These are phyloP conservation scores for Zosterops japonicus DNA, from an alignment of 2,113 vertebrate species.

Conservation along the genomic window DNA sequence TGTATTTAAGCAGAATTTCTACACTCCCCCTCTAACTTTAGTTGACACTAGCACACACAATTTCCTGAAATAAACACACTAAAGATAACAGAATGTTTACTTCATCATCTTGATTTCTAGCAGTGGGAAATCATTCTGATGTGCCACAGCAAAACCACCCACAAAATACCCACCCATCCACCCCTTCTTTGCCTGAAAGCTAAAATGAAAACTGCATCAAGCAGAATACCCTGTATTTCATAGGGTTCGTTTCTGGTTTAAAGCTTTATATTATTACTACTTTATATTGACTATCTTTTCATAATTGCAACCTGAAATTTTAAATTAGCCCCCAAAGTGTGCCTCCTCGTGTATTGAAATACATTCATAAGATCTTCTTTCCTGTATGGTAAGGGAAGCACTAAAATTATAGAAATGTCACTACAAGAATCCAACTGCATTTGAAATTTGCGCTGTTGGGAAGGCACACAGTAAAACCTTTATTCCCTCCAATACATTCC, in stretches of 20 bases:
- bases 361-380: background rate
- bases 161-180: background rate
- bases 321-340: background rate
- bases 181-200: background rate
- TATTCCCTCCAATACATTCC: constrained; percentile 12
- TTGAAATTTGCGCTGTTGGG: background rate
- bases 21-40: background rate
- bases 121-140: background rate
- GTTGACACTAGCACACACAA: background rate
- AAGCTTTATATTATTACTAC: background rate
- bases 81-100: background rate
- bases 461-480: constrained; percentile 37
- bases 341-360: background rate
- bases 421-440: background rate
- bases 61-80: background rate
- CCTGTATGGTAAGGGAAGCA: background rate
- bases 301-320: background rate
- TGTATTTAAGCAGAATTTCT: background rate
- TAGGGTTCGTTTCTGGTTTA: background rate
- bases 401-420: background rate
- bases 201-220: background rate
- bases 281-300: background rate
- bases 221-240: background rate
- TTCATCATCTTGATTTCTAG: background rate
- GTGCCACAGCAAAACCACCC: background rate